A percentile compares a stretch with the other conserved stretches of the same genome.
Conservation (phyloP, 2,888 invertebrate genomes). For the Latrodectus hesperus region DNA sequence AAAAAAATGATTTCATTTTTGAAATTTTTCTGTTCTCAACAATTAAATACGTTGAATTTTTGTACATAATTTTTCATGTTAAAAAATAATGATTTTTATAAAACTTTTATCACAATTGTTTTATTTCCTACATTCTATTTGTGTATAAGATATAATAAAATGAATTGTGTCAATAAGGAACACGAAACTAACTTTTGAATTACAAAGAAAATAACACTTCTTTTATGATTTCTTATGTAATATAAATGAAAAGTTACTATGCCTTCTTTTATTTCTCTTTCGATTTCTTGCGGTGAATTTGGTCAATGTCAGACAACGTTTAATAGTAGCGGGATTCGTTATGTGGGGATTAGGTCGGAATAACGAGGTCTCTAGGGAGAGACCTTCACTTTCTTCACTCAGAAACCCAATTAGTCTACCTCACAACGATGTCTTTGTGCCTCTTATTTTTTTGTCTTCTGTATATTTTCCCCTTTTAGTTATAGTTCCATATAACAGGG, state of each 20-base stretch:
- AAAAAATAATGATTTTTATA: not conserved
- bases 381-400: slow-evolving; percentile 20
- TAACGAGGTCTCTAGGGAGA: slow-evolving; percentile 55
- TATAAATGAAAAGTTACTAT: too few species aligned
- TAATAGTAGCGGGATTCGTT: slow-evolving; percentile 55
- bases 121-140: not conserved
- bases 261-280: slow-evolving; percentile 25
- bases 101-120: not conserved
- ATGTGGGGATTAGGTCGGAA: slow-evolving; percentile 48
- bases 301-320: slow-evolving; percentile 39
- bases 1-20: too few species aligned
- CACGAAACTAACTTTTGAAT: not conserved
- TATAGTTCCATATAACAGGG: not conserved
- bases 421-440: slow-evolving; percentile 31
- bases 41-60: too few species aligned
- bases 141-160: not conserved
- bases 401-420: slow-evolving; percentile 61
- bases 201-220: not conserved
- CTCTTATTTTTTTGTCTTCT: not conserved
- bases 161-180: too few species aligned
- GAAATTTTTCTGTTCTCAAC: too few species aligned
- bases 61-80: too few species aligned
- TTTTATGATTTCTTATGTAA: slow-evolving; percentile 11
- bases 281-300: slow-evolving; percentile 21
- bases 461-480: not conserved